phyloP scores from a whole-genome alignment of 2,113 vertebrate genomes.

The Gasterosteus nipponicus region DNA sequence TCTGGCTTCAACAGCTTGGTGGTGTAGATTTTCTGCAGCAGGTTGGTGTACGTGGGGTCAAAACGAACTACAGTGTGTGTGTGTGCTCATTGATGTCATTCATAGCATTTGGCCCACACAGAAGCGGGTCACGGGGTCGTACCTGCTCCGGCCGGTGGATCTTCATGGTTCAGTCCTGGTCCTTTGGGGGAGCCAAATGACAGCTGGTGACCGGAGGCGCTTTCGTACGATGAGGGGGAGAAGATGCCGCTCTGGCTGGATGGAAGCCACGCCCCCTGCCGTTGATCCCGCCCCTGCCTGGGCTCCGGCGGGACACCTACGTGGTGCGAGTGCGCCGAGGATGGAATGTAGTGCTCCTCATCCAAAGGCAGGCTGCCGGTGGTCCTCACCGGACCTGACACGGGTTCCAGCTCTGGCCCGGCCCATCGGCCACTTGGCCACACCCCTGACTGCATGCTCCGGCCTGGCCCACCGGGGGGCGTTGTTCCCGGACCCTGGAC shows the following conservation, averaged over 20 bases:
- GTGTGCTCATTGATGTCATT: not conserved
- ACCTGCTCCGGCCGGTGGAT: conserved; percentile 40
- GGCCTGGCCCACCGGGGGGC: not conserved
- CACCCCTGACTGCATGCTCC: not conserved
- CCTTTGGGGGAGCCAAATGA: conserved; percentile 16
- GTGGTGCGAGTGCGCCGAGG: not conserved
- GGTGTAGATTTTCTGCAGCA: not conserved
- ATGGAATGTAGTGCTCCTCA: not conserved
- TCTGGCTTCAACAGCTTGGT: not conserved
- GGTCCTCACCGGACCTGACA: not conserved
- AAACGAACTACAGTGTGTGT: not conserved
- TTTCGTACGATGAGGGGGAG: not conserved
- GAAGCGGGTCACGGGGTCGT: not conserved
- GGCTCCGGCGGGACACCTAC: not conserved
- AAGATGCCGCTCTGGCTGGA: conserved; percentile 52
- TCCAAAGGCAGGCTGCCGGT: conserved; percentile 36
- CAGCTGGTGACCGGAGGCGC: conserved; percentile 14
- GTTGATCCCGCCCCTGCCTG: not conserved
- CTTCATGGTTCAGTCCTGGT: conserved; percentile 34
- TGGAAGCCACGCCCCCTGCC: accelerated
- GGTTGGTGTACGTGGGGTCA: not conserved
- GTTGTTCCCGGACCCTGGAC: conserved; percentile 63
- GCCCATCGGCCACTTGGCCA: not conserved
- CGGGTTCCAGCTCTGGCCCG: not conserved
- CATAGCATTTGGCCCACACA: no score